phyloP scores from a whole-genome alignment of 2,797 vertebrate species.

The Cossypha heuglini region DNA sequence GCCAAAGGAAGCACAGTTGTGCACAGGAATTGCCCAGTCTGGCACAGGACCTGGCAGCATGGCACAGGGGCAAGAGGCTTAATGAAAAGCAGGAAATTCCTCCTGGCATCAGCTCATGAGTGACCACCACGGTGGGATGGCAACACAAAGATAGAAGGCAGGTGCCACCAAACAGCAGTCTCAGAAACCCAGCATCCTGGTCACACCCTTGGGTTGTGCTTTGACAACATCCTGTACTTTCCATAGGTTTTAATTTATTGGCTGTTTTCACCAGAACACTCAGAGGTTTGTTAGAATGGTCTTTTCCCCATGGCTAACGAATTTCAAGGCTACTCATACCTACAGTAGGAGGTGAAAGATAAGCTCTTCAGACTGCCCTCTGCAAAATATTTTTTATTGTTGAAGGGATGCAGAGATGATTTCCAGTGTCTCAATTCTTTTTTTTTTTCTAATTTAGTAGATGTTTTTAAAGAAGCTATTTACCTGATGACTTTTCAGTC shows the following conservation, averaged over 20 bases:
- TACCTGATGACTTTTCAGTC: neutral
- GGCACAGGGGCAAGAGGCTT: neutral
- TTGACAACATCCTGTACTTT: neutral
- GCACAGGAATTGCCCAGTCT: neutral
- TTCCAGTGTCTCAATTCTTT: neutral
- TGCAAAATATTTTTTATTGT: neutral
- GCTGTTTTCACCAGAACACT: neutral
- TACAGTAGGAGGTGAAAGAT: neutral
- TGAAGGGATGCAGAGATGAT: neutral
- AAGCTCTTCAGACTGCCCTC: neutral
- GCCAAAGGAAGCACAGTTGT: neutral
- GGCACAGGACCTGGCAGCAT: neutral
- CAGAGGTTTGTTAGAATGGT: neutral
- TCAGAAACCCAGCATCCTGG: neutral
- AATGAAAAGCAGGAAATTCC: neutral
- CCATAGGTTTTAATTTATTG: neutral
- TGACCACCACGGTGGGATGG: rapidly evolving
- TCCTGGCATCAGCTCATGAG: rapidly evolving
- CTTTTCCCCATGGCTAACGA: neutral
- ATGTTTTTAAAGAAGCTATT: slow-evolving; percentile 2
- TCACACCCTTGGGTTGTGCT: neutral
- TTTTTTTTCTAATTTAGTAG: neutral
- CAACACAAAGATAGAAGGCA: neutral
- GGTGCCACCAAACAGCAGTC: neutral
- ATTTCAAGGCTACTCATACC: neutral